phyloP scores from a whole-genome alignment of 1,140 invertebrate genomes.

The roundworm (Caenorhabditis elegans) region DNA sequence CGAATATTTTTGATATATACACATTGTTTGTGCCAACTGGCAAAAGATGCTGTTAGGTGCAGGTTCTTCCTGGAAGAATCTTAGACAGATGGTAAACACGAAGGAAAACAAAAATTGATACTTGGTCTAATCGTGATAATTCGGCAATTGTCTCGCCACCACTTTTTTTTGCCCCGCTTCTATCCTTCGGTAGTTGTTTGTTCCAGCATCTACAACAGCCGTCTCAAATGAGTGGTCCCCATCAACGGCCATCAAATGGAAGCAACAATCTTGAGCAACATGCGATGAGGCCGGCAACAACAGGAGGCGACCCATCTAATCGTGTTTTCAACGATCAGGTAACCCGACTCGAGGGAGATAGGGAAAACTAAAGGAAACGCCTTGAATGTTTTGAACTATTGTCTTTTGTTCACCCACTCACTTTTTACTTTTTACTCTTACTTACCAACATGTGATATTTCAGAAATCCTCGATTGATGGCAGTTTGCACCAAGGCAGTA shows the following conservation, averaged over 20 bases:
- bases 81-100: not conserved
- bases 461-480: not conserved
- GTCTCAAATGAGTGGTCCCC: conserved; percentile 32
- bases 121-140: not conserved
- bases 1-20: no score
- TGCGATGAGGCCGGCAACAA: conserved; percentile 15
- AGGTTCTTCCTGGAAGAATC: not conserved
- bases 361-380: not conserved
- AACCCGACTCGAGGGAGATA: not conserved
- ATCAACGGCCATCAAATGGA: conserved; percentile 25
- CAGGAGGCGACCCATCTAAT: conserved; percentile 19
- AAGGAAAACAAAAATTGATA: conserved; percentile 2
- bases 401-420: not conserved
- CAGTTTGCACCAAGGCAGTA: not conserved
- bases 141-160: not conserved
- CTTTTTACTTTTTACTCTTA: not conserved
- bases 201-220: conserved; percentile 14
- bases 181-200: conserved; percentile 1
- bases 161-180: not conserved
- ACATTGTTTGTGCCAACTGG: no score
- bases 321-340: conserved; percentile 31
- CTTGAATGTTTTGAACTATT: conserved; percentile 15
- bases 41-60: no score
- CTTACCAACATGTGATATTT: not conserved
- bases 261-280: conserved; percentile 17